phyloP scores from a whole-genome alignment of 2,888 invertebrate genomes.

The Zhuqinia jingwanae region DNA sequence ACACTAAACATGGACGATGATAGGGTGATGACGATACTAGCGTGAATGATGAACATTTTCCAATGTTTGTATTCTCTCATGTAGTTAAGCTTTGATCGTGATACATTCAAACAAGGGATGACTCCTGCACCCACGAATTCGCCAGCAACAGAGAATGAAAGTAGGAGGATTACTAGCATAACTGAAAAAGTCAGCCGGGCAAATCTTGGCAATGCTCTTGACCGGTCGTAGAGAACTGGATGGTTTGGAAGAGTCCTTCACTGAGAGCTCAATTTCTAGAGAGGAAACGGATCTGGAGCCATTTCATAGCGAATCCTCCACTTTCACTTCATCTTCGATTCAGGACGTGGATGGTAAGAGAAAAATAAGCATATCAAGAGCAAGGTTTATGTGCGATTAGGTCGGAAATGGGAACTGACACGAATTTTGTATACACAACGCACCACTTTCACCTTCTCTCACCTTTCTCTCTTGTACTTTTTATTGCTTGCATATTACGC shows the following conservation, averaged over 20 bases:
- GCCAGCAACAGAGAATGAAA: not conserved
- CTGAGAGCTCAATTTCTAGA: conserved; percentile 36
- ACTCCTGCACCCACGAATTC: not conserved
- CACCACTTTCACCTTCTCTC: conserved; percentile 19
- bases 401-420: conserved; percentile 4
- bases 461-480: not conserved
- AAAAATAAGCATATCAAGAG: conserved; percentile 15
- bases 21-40: conserved; percentile 23
- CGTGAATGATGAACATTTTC: conserved; percentile 29
- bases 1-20: not conserved
- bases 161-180: conserved; percentile 14
- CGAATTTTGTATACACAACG: conserved; percentile 10
- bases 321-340: conserved; percentile 42
- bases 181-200: conserved; percentile 12
- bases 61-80: conserved; percentile 36
- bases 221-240: conserved; percentile 14
- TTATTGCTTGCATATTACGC: not conserved
- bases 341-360: conserved; percentile 43
- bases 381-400: conserved; percentile 9
- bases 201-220: conserved; percentile 33
- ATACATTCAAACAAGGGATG: not conserved
- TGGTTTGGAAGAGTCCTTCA: conserved; percentile 15
- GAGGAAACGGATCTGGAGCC: conserved; percentile 23
- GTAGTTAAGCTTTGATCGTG: conserved; percentile 66
- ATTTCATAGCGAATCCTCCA: conserved; percentile 44